Conservation (phyloP, 2,797 vertebrate species). For the Tragelaphus oryx region DNA sequence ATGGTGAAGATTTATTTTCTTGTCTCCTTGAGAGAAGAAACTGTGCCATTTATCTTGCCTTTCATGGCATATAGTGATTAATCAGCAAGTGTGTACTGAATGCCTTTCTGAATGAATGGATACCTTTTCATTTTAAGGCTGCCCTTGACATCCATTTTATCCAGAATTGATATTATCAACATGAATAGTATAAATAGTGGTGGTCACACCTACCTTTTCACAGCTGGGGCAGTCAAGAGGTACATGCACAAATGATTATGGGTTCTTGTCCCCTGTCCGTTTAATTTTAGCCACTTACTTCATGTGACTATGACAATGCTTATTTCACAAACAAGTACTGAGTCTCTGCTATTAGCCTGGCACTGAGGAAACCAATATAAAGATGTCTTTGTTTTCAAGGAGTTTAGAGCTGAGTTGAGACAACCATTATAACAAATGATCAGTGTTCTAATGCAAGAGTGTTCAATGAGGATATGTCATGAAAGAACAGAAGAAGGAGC, state of each 20-base stretch:
- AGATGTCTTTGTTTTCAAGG: constrained; percentile 18
- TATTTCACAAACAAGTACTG: constrained; percentile 22
- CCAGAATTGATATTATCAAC: constrained; percentile 53
- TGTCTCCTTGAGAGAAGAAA: constrained; percentile 50
- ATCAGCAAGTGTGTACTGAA: constrained; percentile 64
- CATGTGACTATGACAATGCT: neutral
- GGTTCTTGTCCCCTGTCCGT: neutral
- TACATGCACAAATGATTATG: constrained; percentile 9
- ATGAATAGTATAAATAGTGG: constrained; percentile 30
- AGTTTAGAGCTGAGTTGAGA: constrained; percentile 27
- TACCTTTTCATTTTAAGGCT: constrained; percentile 56
- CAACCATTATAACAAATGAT: neutral
- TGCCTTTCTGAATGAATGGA: constrained; percentile 37
- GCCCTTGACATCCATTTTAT: constrained; percentile 54
- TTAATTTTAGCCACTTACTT: constrained; percentile 20
- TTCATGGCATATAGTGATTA: constrained; percentile 39
- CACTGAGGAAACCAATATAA: neutral
- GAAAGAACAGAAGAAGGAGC: neutral
- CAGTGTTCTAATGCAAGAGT: neutral
- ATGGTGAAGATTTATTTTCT: constrained; percentile 57
- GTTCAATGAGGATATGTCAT: neutral
- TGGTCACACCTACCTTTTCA: constrained; percentile 18
- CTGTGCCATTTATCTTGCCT: constrained; percentile 49
- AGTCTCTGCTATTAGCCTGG: neutral
- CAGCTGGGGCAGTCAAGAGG: neutral